These are phyloP conservation scores for Melanostigma gelatinosum DNA, from an alignment of 2,113 vertebrate genomes.

Conservation along the genomic window DNA sequence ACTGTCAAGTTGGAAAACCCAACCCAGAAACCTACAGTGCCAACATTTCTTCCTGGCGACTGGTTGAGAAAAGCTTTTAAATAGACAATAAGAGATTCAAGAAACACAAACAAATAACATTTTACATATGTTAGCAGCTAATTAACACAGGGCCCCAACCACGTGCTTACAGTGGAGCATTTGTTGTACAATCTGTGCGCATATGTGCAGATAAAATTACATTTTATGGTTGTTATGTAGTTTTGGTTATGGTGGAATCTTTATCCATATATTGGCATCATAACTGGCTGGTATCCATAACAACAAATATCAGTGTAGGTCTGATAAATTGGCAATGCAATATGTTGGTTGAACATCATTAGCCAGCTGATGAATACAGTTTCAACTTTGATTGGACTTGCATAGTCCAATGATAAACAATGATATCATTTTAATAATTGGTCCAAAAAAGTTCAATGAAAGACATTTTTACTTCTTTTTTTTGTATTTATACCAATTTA, in stretches of 20 bases:
- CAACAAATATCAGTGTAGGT: neutral
- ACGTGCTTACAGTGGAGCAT: neutral
- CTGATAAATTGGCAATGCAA: constrained; percentile 21
- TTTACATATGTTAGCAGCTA: neutral
- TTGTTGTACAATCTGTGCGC: neutral
- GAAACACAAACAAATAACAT: neutral
- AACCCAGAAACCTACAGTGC: neutral
- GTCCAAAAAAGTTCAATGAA: neutral
- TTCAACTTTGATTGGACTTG: constrained; percentile 7
- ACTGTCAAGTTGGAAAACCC: neutral
- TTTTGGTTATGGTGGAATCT: neutral
- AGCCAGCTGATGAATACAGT: constrained; percentile 20
- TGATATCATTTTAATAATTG: neutral
- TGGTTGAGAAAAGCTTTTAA: neutral
- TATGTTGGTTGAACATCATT: constrained; percentile 5
- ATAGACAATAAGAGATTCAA: neutral
- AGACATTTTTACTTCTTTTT: neutral
- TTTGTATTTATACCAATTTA: constrained; percentile 10
- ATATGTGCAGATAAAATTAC: neutral
- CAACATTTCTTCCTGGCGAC: neutral
- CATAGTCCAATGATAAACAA: neutral
- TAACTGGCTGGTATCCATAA: neutral
- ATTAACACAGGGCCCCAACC: neutral
- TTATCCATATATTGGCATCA: constrained; percentile 13
- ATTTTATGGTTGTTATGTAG: neutral